A percentile compares a stretch with the other conserved stretches of the same genome.
phyloP scores from a whole-genome alignment of 2,797 vertebrate species.

The Enteromius radiatus region DNA sequence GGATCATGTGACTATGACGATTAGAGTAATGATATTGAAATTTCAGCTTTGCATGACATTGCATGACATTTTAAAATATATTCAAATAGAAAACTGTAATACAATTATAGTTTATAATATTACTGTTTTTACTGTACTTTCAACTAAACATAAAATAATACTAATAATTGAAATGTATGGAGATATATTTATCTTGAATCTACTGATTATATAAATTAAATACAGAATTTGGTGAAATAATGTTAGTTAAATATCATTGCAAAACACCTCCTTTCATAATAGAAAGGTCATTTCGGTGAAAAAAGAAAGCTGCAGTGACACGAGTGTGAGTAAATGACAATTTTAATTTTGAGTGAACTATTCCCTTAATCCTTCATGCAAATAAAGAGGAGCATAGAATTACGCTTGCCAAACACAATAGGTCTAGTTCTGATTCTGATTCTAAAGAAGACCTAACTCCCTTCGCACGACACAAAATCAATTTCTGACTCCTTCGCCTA shows the following conservation, averaged over 20 bases:
- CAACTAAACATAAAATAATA: neutral
- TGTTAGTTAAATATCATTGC: neutral
- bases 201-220: neutral
- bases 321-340: neutral
- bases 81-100: neutral
- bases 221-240: neutral
- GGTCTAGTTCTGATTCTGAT: neutral
- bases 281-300: neutral
- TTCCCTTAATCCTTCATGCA: neutral
- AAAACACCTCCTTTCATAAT: neutral
- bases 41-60: neutral
- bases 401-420: slow-evolving; percentile 24
- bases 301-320: neutral
- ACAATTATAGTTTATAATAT: neutral
- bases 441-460: neutral
- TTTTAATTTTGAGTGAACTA: neutral
- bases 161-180: neutral
- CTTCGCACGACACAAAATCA: neutral
- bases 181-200: neutral
- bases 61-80: neutral
- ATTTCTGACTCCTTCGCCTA: slow-evolving; percentile 16
- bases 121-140: neutral
- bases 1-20: neutral
- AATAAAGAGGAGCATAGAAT: neutral
- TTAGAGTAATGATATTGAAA: neutral